A percentile compares a stretch with the other conserved stretches of the same genome.
Conservation (phyloP, 2,113 vertebrate genomes). For the Laticauda colubrina region DNA sequence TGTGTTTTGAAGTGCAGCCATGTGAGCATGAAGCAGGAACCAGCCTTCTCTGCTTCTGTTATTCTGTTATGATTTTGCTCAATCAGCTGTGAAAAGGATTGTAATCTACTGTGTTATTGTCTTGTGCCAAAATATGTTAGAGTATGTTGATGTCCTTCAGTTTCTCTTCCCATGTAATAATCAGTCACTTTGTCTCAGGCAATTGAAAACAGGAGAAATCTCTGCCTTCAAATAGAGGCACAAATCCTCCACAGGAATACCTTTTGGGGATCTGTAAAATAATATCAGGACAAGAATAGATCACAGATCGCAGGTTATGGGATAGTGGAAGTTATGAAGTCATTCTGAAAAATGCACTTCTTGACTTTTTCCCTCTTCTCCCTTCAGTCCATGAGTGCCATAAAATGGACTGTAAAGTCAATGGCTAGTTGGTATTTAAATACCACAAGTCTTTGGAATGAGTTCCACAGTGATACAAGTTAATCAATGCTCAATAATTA, state of each 20-base stretch:
- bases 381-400: conserved; percentile 69
- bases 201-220: conserved; percentile 61
- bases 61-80: conserved; percentile 52
- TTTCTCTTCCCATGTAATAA: conserved; percentile 43
- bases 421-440: conserved; percentile 81
- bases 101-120: conserved; percentile 57
- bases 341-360: conserved; percentile 80
- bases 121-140: conserved; percentile 60
- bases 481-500: conserved; percentile 77
- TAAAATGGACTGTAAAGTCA: conserved; percentile 82
- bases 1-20: conserved; percentile 50
- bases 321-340: conserved; percentile 72
- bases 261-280: conserved; percentile 76
- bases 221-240: conserved; percentile 70
- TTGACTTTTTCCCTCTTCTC: conserved; percentile 76
- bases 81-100: conserved; percentile 50
- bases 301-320: conserved; percentile 77
- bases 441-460: conserved; percentile 75
- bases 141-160: conserved; percentile 55
- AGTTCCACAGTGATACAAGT: conserved; percentile 69
- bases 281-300: conserved; percentile 79
- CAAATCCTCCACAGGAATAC: conserved; percentile 68
- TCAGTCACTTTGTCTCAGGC: conserved; percentile 60
- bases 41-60: conserved; percentile 38
- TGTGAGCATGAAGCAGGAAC: conserved; percentile 24